Base-by-base conservation (phyloP, 2,113 vertebrate genomes). In the Mus pahari region DNA sequence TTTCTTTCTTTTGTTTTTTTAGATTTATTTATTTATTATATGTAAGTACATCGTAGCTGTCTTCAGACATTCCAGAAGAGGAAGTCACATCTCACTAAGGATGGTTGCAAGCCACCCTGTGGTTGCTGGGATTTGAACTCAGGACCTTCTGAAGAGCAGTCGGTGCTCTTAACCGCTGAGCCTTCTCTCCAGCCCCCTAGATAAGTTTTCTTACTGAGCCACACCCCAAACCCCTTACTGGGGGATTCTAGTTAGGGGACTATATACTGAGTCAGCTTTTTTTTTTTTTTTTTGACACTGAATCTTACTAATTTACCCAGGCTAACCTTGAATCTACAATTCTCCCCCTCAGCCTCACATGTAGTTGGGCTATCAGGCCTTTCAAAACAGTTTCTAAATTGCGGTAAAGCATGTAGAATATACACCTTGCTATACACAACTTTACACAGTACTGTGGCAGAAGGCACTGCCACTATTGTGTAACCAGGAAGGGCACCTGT, bases 381-480 rank as follows among this genome's bases (percentile, higher is more conserved):
- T 68, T 68, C 13, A 13, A 31, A 31, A 68, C 64, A 33, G 66
- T 55, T 71, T 50, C 39, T 6, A 6, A 77, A 62, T 39, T 53
- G 39, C 68, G 1, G 0, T 39, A 73, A 73, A 75, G 66, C 31
- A n/a, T 1, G 71, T 13, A 14, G 13, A 10, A 39, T 13, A 10
- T n/a, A 77, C n/a, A 62, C 78, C 9, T 16, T 20, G 55, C 58
- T 55, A 83, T 10, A 2, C 7, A n/a, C 73, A 50, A 55, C 20
- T 26, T 50, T 60, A 28, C 4, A 19, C 12, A 26, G 16, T 36
- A n/a, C 5, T 0, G 86, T 9, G 45, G 70, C 42, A 24, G 3
- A 55, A 74, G 8, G 16, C 3, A 7, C 20, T 1, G 3, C 24
- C 31, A 0, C 11, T 13, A 39, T 2, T 39, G 17, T 42, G 36